Evolutionary conservation across 2,888 invertebrate species (phyloP).

Genomic region (Agonopterix alstromeriana): DNA sequence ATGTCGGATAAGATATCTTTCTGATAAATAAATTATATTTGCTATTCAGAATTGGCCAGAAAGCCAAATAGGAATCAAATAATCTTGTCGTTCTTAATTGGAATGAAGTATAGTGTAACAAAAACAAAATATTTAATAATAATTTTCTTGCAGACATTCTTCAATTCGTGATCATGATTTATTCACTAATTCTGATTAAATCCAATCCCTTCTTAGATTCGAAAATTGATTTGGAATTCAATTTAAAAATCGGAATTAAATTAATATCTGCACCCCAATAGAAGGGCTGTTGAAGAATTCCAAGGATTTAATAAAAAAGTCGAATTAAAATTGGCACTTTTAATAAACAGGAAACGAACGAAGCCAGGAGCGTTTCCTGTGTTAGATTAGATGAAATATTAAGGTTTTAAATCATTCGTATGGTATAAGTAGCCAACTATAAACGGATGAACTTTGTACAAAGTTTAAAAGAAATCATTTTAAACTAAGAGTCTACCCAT

Average conservation of each 20-base stretch:
- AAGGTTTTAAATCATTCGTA: slow-evolving; percentile 6
- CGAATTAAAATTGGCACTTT: slow-evolving; percentile 15
- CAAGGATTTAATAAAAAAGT: slow-evolving; percentile 20
- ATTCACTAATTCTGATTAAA: slow-evolving; percentile 2
- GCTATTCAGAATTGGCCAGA: too few species aligned
- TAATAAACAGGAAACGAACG: slow-evolving; percentile 22
- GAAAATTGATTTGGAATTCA: slow-evolving; percentile 17
- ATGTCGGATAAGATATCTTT: too few species aligned
- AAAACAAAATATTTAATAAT: too few species aligned
- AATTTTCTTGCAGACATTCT: background rate
- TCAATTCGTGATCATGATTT: background rate
- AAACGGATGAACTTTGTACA: too few species aligned
- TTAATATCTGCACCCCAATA: slow-evolving; percentile 16
- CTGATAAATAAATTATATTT: too few species aligned
- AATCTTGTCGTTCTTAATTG: too few species aligned
- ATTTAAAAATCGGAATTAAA: slow-evolving; percentile 21
- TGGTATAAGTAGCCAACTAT: slow-evolving; percentile 5
- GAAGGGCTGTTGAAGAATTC: slow-evolving; percentile 6
- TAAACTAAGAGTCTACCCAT: too few species aligned
- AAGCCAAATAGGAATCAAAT: too few species aligned
- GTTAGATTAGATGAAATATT: slow-evolving; percentile 28
- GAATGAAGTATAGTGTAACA: too few species aligned
- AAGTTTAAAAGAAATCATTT: too few species aligned
- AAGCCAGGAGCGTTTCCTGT: slow-evolving; percentile 13
- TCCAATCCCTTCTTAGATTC: slow-evolving; percentile 7